Base-by-base conservation (phyloP, 2,888 invertebrate genomes). In the Epirrhoe tristata region DNA sequence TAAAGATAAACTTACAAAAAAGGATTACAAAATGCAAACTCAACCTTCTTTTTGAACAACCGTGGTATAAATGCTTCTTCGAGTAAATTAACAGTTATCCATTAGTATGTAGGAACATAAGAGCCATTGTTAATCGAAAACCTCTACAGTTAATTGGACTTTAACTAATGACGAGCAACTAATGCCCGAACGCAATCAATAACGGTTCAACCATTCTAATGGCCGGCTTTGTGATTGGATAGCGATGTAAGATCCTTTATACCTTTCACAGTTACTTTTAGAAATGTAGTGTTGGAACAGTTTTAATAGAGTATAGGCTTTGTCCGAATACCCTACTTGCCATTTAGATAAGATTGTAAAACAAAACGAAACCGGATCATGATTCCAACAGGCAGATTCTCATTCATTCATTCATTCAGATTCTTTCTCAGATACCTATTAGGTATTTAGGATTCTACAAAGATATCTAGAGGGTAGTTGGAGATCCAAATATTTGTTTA, bases 161-260 rank as follows among this genome's bases (percentile, higher is more conserved):
- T 68, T 63, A 69, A 67, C 67, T 71, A 71, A 73, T 73, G 71
- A 64, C 63, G 14, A 55, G 17, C 54, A 58, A 52, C 60, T 62
- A 61, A 58, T 56, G 50, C 61, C 57, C 56, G 50, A 69, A 62
- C 65, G 71, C 62, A 64, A 69, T 73, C 71, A 71, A 71, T 73
- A 69, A 66, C 58, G 66, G 59, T 69, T 61, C 55, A 67, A 53
- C 50, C 64, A 60, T 66, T 65, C 58, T 69, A 69, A 72, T 59
- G 63, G 63, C 50, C 48, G 60, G 16, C 51, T 61, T 46, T 58
- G 62, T 66, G 60, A 57, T 50, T 46, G 24, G 55, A 10, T 61
- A 34, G 31, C 54, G 54, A 60, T 43, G 53, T 50, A 57, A 36
- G 50, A 46, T 60, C 56, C 53, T 58, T 62, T 14, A 54, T 58